A percentile compares a stretch with the other conserved stretches of the same genome.
Evolutionary conservation across 2,888 invertebrate species (phyloP).

Genomic region (Trichacis sp.): DNA sequence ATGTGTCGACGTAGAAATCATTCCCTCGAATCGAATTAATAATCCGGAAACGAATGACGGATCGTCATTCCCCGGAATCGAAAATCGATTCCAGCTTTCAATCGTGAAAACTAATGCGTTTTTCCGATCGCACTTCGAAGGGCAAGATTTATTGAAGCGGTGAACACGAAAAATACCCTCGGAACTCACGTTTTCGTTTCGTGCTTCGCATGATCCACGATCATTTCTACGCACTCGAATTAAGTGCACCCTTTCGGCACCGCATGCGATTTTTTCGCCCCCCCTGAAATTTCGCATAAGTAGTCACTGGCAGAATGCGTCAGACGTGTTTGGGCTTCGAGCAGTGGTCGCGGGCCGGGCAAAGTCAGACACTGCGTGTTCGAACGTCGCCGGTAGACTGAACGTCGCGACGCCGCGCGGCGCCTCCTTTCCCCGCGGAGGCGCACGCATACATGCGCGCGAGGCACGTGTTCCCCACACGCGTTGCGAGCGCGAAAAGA

Average conservation of each 20-base stretch:
- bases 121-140: no score
- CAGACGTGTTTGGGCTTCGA: slow-evolving; percentile 27
- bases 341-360: slow-evolving; percentile 33
- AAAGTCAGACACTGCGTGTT: slow-evolving; percentile 51
- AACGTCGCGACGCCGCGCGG: slow-evolving; percentile 63
- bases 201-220: background rate
- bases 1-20: no score
- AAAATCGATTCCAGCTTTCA: no score
- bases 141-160: no score
- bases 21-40: no score
- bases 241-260: slow-evolving; percentile 2
- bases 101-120: no score
- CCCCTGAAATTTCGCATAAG: slow-evolving; percentile 13
- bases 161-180: no score
- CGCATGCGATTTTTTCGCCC: background rate
- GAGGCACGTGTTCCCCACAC: slow-evolving; percentile 35
- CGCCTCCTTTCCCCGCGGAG: slow-evolving; percentile 52
- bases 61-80: no score
- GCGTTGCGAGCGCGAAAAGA: slow-evolving; percentile 10
- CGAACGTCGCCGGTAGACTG: slow-evolving; percentile 65
- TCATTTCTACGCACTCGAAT: background rate
- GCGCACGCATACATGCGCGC: slow-evolving; percentile 25
- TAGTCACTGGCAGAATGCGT: slow-evolving; percentile 18
- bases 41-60: no score
- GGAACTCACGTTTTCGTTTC: slow-evolving; percentile 5